Evolutionary conservation across 2,113 vertebrate species (phyloP).

Genomic region (Mirounga angustirostris): DNA sequence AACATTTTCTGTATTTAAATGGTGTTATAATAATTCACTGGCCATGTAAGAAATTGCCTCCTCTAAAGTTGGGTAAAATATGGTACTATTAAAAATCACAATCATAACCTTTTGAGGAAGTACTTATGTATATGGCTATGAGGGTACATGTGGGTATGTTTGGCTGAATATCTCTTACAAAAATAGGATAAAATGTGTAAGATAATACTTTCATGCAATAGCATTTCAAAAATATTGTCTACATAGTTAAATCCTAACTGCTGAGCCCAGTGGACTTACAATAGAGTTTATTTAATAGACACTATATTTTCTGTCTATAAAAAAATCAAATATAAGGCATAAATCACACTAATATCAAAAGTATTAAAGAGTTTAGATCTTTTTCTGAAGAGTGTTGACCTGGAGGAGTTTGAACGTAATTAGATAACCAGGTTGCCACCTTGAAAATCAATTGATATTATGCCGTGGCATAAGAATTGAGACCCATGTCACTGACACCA

Average conservation of each 20-base stretch:
- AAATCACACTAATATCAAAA: not conserved
- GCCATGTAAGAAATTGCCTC: not conserved
- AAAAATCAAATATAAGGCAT: not conserved
- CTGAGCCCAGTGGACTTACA: not conserved
- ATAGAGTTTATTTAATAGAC: not conserved
- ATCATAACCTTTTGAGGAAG: not conserved
- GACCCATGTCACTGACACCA: not conserved
- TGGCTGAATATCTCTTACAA: not conserved
- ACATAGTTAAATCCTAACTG: not conserved
- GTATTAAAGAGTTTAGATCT: not conserved
- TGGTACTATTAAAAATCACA: not conserved
- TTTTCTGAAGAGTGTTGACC: not conserved
- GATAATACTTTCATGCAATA: not conserved
- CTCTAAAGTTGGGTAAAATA: not conserved
- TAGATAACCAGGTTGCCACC: not conserved
- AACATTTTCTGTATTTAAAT: not conserved
- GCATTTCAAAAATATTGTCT: not conserved
- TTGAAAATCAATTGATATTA: not conserved
- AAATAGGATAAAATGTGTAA: not conserved
- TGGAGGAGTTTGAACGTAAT: not conserved
- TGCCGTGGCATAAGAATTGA: not conserved
- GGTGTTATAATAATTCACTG: constrained; percentile 7
- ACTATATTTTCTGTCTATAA: constrained; percentile 6
- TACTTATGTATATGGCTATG: not conserved
- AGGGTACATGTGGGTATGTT: not conserved